These are phyloP conservation scores for Varanus komodoensis DNA, from an alignment of 2,113 vertebrate genomes.

Conservation along the genomic window DNA sequence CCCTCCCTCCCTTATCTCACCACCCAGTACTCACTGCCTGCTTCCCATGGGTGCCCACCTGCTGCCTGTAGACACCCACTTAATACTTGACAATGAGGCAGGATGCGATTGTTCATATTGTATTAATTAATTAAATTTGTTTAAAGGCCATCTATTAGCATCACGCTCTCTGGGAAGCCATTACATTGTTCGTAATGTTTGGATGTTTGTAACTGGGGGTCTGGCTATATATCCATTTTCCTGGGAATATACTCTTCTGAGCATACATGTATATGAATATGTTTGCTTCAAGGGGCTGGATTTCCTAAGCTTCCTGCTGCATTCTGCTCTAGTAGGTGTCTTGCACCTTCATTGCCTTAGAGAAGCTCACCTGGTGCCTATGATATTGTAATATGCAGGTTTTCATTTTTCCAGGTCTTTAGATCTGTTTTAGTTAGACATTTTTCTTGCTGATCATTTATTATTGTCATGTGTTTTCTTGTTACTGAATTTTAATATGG, in stretches of 20 bases:
- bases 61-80: too few species aligned
- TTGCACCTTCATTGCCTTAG: background rate
- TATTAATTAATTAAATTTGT: too few species aligned
- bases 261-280: background rate
- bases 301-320: background rate
- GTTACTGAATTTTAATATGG: background rate
- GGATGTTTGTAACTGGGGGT: too few species aligned
- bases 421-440: background rate
- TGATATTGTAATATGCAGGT: background rate
- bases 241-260: background rate
- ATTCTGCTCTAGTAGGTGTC: background rate
- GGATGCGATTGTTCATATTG: too few species aligned
- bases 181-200: too few species aligned
- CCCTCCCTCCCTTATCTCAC: too few species aligned
- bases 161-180: too few species aligned
- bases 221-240: too few species aligned
- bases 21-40: too few species aligned
- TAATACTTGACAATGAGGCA: too few species aligned
- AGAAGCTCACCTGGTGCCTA: background rate
- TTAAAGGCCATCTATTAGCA: too few species aligned
- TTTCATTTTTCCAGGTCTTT: background rate
- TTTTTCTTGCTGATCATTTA: background rate
- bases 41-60: too few species aligned
- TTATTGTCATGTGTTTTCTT: background rate
- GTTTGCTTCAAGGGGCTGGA: background rate